Conservation (phyloP, 2,888 invertebrate species). For the Metacarcinus magister region DNA sequence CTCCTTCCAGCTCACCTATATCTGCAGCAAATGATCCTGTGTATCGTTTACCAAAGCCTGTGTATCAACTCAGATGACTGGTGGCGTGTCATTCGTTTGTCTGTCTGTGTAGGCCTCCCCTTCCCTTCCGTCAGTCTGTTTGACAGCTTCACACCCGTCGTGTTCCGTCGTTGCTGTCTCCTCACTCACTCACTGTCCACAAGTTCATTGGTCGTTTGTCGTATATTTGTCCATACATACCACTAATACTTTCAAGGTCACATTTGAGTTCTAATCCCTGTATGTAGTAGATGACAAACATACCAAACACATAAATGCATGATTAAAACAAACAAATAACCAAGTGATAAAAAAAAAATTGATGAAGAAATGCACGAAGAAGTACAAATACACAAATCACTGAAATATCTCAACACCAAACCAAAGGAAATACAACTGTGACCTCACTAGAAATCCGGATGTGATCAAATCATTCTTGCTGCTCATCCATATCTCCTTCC, state of each 20-base stretch:
- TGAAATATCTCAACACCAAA: background rate
- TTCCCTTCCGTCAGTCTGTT: background rate
- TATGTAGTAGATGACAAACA: background rate
- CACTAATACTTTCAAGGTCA: background rate
- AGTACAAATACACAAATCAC: background rate
- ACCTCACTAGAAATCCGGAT: background rate
- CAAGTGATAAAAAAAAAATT: background rate
- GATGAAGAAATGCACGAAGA: background rate
- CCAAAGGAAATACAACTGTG: background rate
- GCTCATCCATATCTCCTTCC: background rate
- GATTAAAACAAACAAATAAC: background rate
- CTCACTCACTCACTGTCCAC: conserved; percentile 1
- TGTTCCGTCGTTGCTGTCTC: conserved; percentile 32
- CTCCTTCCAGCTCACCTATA: background rate
- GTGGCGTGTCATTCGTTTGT: background rate
- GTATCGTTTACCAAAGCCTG: background rate
- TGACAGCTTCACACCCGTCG: background rate
- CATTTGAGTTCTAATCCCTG: background rate
- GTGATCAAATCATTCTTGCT: background rate
- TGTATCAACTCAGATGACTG: background rate
- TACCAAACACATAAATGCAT: background rate
- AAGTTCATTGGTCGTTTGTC: background rate
- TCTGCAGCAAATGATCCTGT: background rate
- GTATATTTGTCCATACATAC: background rate
- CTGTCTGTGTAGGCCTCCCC: background rate